phyloP scores from a whole-genome alignment of 2,888 invertebrate genomes.

The Stenoptilia bipunctidactyla region DNA sequence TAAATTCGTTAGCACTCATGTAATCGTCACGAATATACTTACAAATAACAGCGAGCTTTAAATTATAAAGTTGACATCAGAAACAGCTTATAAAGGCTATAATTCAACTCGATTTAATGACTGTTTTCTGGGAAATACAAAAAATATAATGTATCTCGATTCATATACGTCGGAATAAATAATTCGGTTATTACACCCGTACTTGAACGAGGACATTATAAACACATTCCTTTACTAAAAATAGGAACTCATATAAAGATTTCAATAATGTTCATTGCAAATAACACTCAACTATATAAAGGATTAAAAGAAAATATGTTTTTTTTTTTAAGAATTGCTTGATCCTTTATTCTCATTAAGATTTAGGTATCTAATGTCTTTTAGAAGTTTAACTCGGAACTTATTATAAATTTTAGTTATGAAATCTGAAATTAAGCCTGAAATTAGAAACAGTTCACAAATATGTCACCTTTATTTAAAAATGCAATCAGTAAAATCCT shows the following conservation, averaged over 20 bases:
- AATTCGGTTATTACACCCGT: neutral
- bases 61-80: constrained; percentile 69
- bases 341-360: no score
- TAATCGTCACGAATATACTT: constrained; percentile 58
- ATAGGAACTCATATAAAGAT: no score
- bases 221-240: neutral
- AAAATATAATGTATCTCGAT: constrained; percentile 1
- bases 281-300: no score
- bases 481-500: constrained; percentile 55
- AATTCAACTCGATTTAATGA: constrained; percentile 50
- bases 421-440: no score
- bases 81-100: constrained; percentile 62
- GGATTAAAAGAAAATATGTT: no score
- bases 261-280: no score
- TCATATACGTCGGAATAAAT: neutral
- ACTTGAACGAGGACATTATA: neutral
- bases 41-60: constrained; percentile 57
- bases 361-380: no score
- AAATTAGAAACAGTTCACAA: no score
- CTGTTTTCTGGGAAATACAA: neutral
- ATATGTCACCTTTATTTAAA: constrained; percentile 32
- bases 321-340: no score
- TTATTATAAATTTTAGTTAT: no score
- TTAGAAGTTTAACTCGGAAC: no score
- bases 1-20: constrained; percentile 65